Evolutionary conservation across 2,888 invertebrate species (phyloP).

Genomic region (Blomia tropicalis): DNA sequence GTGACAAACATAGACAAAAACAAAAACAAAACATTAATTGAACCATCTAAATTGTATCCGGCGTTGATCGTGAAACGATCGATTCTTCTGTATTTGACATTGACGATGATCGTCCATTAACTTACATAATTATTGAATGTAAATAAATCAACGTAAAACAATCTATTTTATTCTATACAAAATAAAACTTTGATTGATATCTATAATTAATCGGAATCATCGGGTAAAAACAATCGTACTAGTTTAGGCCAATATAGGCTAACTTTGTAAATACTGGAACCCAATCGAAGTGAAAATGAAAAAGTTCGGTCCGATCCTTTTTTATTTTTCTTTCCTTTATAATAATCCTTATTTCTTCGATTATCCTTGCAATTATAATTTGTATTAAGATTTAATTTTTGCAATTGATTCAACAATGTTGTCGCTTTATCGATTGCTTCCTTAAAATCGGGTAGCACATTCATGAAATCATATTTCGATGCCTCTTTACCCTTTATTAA

Average conservation of each 20-base stretch:
- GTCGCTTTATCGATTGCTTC: conserved; percentile 1
- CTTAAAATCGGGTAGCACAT: not conserved
- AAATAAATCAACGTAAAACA: no score
- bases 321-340: not conserved
- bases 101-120: no score
- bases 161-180: no score
- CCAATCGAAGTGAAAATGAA: conserved; percentile 1
- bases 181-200: no score
- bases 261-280: not conserved
- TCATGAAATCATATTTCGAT: not conserved
- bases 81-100: no score
- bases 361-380: not conserved
- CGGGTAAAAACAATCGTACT: not conserved
- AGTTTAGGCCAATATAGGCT: conserved; percentile 5
- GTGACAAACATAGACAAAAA: no score
- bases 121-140: no score
- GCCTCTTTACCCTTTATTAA: conserved; percentile 5
- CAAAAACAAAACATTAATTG: no score
- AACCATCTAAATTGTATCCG: no score
- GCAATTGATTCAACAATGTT: not conserved
- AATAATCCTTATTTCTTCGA: not conserved
- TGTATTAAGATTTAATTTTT: not conserved
- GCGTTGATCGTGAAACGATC: no score
- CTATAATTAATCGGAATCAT: not conserved
- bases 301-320: not conserved